Evolutionary conservation across 2,797 vertebrate species (phyloP), one percentile per base, ranked within the genome.

Genomic region (Aeoliscus strigatus): DNA sequence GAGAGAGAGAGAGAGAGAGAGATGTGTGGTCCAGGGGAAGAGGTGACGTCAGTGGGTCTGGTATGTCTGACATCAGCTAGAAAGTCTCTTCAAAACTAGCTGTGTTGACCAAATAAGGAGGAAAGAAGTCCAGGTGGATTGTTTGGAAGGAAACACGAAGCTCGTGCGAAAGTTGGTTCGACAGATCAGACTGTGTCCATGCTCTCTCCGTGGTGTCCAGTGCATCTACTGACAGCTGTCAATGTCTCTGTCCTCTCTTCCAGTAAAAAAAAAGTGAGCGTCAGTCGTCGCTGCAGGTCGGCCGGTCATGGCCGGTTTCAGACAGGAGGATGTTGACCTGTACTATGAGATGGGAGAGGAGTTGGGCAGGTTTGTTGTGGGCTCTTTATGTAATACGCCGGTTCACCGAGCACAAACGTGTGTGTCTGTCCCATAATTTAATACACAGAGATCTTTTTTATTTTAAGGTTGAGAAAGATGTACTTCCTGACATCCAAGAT

Each of bases 311-410:
- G 90, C 91, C 51, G 89, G 89, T 23, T 97, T 97, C 89, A 90
- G 92, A 46, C 93, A 97, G 72, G 93, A 95, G 66, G 90, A 90
- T 37, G 93, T 97, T 49, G 94, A 97, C 64, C 52, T 91, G 2
- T 86, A 86, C 66, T 97, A 97, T 14, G 93, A 93, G 57, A 96
- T 97, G 93, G 93, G 89, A n/a, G 94, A 96, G 54, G 94, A 97
- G 73, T 81, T 97, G 70, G 94, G 94, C 80, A 96, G 94, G 94
- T 96, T 83, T 65, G 89, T 35, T 21, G 3, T 21, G 3, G 3
- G 6, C 6, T 21, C 6, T 21, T 3, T 21, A 21, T 3, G 18
- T 21, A 21, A 21, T 1, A 3, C 15, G 16, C 3, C 9, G 2
- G 12, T 16, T 18, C 9, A 18, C 14, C 4, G 6, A 5, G 27